Evolutionary conservation across 1,140 invertebrate species (phyloP).

Genomic region (Drosophila lacteicornis): DNA sequence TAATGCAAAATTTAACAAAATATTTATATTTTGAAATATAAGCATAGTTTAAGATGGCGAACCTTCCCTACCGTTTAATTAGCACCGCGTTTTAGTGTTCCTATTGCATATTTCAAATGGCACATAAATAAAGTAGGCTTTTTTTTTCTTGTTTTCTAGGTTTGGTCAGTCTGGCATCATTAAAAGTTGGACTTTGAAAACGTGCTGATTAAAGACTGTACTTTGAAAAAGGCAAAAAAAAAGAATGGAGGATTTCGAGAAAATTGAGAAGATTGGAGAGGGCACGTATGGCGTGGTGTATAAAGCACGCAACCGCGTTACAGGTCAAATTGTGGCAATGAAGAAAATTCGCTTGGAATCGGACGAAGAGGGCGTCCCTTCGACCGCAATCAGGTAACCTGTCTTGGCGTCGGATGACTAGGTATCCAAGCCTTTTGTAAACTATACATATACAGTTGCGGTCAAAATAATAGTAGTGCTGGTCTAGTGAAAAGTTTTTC

Average conservation of each 20-base stretch:
- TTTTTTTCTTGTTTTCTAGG: not conserved
- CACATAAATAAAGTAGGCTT: not conserved
- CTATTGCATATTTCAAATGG: not conserved
- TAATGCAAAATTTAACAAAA: too few relatives aligned
- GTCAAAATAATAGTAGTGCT: too few relatives aligned
- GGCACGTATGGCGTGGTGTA: slow-evolving; percentile 72
- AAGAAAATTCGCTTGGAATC: too few relatives aligned
- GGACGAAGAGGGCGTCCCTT: too few relatives aligned
- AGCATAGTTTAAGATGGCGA: too few relatives aligned
- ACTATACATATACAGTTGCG: too few relatives aligned
- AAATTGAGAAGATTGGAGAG: slow-evolving; percentile 74
- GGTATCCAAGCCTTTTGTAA: too few relatives aligned
- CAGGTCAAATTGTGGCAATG: slow-evolving; percentile 93
- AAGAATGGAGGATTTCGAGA: slow-evolving; percentile 71
- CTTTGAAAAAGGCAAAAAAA: slow-evolving; percentile 5
- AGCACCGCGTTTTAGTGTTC: not conserved
- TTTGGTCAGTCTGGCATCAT: slow-evolving; percentile 17
- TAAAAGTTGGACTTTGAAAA: slow-evolving; percentile 2
- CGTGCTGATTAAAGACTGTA: slow-evolving; percentile 32
- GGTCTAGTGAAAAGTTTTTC: too few relatives aligned
- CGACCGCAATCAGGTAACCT: slow-evolving; percentile 88
- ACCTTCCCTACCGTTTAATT: not conserved
- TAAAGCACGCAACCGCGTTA: slow-evolving; percentile 87
- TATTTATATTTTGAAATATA: too few relatives aligned
- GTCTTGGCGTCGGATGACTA: not conserved